Evolutionary conservation across 2,797 vertebrate species (phyloP).

Genomic region (Tauraco hartlaubi): DNA sequence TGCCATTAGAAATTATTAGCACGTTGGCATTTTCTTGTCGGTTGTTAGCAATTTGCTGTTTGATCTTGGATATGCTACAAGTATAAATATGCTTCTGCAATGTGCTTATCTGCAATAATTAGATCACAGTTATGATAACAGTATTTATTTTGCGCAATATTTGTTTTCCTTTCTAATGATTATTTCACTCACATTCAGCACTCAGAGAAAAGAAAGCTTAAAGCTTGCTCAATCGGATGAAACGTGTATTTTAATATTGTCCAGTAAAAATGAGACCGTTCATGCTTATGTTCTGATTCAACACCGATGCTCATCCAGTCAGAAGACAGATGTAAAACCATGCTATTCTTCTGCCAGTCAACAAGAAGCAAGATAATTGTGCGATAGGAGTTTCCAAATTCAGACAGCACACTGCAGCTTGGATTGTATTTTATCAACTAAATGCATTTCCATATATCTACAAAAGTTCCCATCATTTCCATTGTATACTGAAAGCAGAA

Average conservation of each 20-base stretch:
- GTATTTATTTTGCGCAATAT: not conserved
- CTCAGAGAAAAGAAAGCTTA: not conserved
- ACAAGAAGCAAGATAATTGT: not conserved
- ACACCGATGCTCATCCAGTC: not conserved
- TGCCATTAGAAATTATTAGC: not conserved
- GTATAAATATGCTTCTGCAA: not conserved
- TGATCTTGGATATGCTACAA: not conserved
- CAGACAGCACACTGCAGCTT: not conserved
- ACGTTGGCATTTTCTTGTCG: not conserved
- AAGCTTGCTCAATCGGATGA: not conserved
- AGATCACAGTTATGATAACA: not conserved
- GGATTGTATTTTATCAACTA: not conserved
- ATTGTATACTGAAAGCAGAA: not conserved
- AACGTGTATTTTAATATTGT: not conserved
- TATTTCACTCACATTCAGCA: constrained; percentile 1
- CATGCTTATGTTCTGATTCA: not conserved
- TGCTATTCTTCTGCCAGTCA: not conserved
- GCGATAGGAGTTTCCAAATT: not conserved
- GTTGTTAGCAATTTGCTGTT: not conserved
- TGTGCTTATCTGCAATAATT: not conserved
- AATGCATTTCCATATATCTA: not conserved
- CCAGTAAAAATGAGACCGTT: not conserved
- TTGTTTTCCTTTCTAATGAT: not conserved
- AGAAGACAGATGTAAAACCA: not conserved
- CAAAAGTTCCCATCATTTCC: not conserved